Conservation (phyloP, 2,797 vertebrate species). For the Pangasius sanitwongsei region DNA sequence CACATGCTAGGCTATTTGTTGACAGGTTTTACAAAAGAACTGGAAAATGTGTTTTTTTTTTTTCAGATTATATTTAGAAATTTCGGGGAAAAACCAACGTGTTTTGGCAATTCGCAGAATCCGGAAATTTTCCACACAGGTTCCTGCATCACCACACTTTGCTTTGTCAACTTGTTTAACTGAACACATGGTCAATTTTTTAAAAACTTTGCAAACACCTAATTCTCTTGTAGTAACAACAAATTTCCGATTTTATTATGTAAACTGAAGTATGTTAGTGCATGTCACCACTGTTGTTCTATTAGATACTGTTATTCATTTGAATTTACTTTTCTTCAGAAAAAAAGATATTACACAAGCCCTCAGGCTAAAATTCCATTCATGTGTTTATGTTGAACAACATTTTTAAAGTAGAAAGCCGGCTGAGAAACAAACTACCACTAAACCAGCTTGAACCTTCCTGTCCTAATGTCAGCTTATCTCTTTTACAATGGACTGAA, state of each 20-base stretch:
- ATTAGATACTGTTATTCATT: background rate
- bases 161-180: conserved; percentile 38
- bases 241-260: conserved; percentile 35
- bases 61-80: background rate
- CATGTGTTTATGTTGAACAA: background rate
- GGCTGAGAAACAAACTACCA: conserved; percentile 67
- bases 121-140: conserved; percentile 32
- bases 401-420: conserved; percentile 17
- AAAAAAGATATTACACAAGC: background rate
- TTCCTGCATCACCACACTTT: conserved; percentile 12
- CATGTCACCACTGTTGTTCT: background rate
- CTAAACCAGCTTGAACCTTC: conserved; percentile 62
- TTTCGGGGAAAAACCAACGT: conserved; percentile 25
- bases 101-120: conserved; percentile 30
- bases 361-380: conserved; percentile 20
- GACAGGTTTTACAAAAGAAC: conserved; percentile 22
- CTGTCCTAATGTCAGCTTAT: conserved; percentile 68
- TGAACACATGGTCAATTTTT: conserved; percentile 18
- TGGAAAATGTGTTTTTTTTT: conserved; percentile 33
- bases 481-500: conserved; percentile 68
- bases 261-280: conserved; percentile 27
- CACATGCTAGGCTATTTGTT: conserved; percentile 13
- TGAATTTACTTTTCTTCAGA: background rate
- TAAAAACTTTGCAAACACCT: background rate
- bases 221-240: conserved; percentile 33